phyloP scores from a whole-genome alignment of 2,797 vertebrate species.

The Scomberomorus guttatus region DNA sequence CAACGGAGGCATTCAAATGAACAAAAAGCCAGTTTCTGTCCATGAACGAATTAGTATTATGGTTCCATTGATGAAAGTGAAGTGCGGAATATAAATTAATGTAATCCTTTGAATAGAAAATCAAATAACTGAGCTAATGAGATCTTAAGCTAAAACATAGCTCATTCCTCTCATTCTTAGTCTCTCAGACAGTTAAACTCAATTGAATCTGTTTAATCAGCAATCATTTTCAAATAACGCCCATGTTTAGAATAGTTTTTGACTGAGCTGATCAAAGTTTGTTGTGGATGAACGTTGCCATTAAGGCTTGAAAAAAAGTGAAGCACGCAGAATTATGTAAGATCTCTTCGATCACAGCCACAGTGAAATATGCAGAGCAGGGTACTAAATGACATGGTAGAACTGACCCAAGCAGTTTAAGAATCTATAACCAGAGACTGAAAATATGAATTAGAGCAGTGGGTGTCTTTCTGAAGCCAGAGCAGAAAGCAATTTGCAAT shows the following conservation, averaged over 20 bases:
- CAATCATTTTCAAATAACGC: conserved; percentile 9
- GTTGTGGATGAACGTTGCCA: not conserved
- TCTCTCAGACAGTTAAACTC: conserved; percentile 9
- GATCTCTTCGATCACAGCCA: not conserved
- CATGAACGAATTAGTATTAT: conserved; percentile 69
- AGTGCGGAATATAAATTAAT: conserved; percentile 68
- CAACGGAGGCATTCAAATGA: conserved; percentile 55
- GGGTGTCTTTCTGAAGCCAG: not conserved
- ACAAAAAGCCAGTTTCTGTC: conserved; percentile 63
- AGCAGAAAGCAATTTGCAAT: not conserved
- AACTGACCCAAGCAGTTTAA: not conserved
- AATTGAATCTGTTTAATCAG: conserved; percentile 32
- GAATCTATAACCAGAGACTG: not conserved
- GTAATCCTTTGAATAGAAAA: conserved; percentile 69
- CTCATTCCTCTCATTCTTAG: conserved; percentile 48
- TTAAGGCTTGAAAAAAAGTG: not conserved
- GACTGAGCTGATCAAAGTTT: conserved; percentile 14
- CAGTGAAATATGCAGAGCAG: not conserved
- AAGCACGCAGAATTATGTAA: not conserved
- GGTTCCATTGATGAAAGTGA: conserved; percentile 64
- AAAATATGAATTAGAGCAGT: not conserved
- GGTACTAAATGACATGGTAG: not conserved
- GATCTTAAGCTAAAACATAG: conserved; percentile 61
- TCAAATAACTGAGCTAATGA: conserved; percentile 74
- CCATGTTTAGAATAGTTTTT: not conserved